Base-by-base conservation (phyloP, 2,797 vertebrate species). In the Chelon labrosus region DNA sequence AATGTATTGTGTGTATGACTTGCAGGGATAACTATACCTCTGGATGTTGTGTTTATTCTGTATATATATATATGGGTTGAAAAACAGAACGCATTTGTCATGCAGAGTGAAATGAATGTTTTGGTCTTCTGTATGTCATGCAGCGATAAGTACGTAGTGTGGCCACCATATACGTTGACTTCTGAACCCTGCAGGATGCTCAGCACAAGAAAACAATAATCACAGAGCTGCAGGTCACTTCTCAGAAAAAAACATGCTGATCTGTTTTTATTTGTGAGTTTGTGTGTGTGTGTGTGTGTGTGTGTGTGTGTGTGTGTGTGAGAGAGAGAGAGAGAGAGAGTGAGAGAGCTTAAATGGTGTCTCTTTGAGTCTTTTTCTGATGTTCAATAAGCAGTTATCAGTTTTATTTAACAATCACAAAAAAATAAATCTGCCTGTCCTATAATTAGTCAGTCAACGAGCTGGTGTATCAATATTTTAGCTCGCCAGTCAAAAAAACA, bases 11-110 rank as follows among this genome's bases (percentile, higher is more conserved):
- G 10, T 39, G 37, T 64, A 50, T n/a, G 16, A 25, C 70, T 61
- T 41, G 42, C 70, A 38, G 78, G 17, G 75, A 58, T 79, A 79
- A 86, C 42, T 42, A 27, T 41, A 39, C 22, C 58, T 70, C 11
- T 76, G 31, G 35, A 25, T 14, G 10, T 39, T 14, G 35, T 64
- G 13, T 47, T 58, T 37, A 38, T 54, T 65, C 46, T 68, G 7
- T 22, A 0, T 58, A 1, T 46, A 20, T 22, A 0, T 58, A 1
- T 46, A 20, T 41, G 38, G 37, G 39, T 79, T 65, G 54, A 19
- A 64, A 49, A 58, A 17, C 9, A 41, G 20, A 22, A 22, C 58
- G 37, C 12, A 19, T 78, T 58, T 71, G 4, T 80, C 75, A 55
- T 27, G 41, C 31, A 58, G 77, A 38, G 64, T 10, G 53, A 31